Conservation (phyloP, 2,797 vertebrate genomes). For the Hybognathus amarus region DNA sequence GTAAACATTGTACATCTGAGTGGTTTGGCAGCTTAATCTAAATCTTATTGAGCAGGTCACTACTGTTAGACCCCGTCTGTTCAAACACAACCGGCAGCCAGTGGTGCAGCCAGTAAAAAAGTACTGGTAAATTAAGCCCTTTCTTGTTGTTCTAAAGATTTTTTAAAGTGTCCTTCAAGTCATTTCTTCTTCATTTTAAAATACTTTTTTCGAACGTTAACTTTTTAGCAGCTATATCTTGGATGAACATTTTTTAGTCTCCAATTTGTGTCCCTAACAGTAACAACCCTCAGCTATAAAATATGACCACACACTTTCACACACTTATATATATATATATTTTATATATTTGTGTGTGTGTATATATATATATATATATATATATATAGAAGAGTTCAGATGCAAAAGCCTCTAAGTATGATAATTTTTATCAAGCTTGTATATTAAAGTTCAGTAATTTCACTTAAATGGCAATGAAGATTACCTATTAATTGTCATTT, state of each 20-base stretch:
- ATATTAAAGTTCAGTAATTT: no score
- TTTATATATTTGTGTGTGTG: no score
- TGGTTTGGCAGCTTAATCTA: constrained; percentile 28
- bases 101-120: not conserved
- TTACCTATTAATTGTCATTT: no score
- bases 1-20: constrained; percentile 30
- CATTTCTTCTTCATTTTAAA: not conserved
- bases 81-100: not conserved
- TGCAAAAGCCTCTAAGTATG: no score
- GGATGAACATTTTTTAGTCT: not conserved
- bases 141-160: not conserved
- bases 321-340: no score
- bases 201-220: not conserved
- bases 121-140: not conserved
- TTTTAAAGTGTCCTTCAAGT: not conserved
- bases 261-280: no score
- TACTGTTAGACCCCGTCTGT: constrained; percentile 18
- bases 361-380: no score
- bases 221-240: not conserved
- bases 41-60: constrained; percentile 27
- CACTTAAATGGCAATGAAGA: no score
- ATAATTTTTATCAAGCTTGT: no score
- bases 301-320: not conserved
- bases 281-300: not conserved
- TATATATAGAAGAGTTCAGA: no score